Base-by-base conservation (phyloP, 1,140 invertebrate species). In the Phymorhynchus buccinoides region DNA sequence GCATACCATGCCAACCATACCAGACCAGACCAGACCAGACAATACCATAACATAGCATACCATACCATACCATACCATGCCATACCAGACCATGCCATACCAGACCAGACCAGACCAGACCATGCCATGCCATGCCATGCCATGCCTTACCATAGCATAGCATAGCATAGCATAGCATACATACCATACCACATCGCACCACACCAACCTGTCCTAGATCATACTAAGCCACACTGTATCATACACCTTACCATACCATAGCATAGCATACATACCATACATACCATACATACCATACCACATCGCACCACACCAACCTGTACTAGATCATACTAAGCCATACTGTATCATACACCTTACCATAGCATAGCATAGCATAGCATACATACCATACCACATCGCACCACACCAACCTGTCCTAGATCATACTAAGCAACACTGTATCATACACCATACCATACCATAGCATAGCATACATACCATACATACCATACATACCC, bases 111-210 rank as follows among this genome's bases (percentile, higher is more conserved):
- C 84, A 86, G 85, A 78, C 80, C 84, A 80, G 68, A 80, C 85
- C 83, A 83, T 83, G 80, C 44, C 30, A n/a, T n/a, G n/a, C n/a
- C n/a, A n/a, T 82, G 86, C 84, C 52, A 77, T 87, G 41, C 78
- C 44, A 56, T 86, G 56, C 81, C 81, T 56, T 86, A 78, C 82
- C 48, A 37, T 86, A 82, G 78, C 80, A 79, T 77, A 48, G 62
- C 71, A 83, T 86, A 83, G 84, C 80, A 83, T 86, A 83, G 84
- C 80, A 85, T 86, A 80, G 84, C 44, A 82, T 86, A 83, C 86
- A 85, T 84, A 83, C 86, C 73, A 83, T 86, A 83, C 84, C 85
- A 62, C 66, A 66, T 56, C 80, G 35, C 35, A 81, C 41, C 22
- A 52, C 62, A 22, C 12, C 18, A 81, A 56, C 84, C 85, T 68